phyloP scores from a whole-genome alignment of 2,888 invertebrate species.

The Tenthredo mesomela region DNA sequence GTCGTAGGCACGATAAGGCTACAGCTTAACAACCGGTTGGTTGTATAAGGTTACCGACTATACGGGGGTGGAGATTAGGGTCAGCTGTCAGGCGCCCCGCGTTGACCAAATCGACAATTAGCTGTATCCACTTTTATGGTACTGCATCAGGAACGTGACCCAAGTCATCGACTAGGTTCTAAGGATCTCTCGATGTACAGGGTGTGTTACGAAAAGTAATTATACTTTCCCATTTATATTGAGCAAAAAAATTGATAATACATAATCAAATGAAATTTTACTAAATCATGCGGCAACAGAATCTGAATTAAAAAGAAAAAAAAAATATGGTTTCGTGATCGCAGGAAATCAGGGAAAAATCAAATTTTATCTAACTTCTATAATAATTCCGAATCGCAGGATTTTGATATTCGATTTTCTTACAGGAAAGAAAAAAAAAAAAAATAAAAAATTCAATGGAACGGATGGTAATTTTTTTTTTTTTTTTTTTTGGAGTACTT shows the following conservation, averaged over 20 bases:
- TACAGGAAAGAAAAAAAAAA: too few relatives aligned
- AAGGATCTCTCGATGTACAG: constrained; percentile 4
- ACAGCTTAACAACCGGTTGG: constrained; percentile 46
- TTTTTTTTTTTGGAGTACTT: neutral
- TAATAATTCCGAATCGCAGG: too few relatives aligned
- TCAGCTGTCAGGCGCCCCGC: constrained; percentile 42
- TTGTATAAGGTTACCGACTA: constrained; percentile 39
- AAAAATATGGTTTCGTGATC: too few relatives aligned
- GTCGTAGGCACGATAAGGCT: constrained; percentile 34
- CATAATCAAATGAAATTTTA: neutral
- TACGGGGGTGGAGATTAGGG: constrained; percentile 46
- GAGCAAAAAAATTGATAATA: neutral
- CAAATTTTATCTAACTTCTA: too few relatives aligned
- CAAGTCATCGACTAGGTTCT: neutral
- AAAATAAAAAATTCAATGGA: too few relatives aligned
- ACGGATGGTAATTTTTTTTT: too few relatives aligned
- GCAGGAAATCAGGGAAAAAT: too few relatives aligned
- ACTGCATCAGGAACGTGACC: constrained; percentile 35
- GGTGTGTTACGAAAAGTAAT: constrained; percentile 3
- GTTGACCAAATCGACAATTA: constrained; percentile 39
- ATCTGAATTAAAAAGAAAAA: too few relatives aligned
- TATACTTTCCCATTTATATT: neutral
- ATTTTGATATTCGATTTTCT: too few relatives aligned
- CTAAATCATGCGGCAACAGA: too few relatives aligned
- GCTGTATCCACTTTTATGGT: constrained; percentile 45